Evolutionary conservation across 1,140 invertebrate species (phyloP).

Genomic region (Caenorhabditis briggsae): DNA sequence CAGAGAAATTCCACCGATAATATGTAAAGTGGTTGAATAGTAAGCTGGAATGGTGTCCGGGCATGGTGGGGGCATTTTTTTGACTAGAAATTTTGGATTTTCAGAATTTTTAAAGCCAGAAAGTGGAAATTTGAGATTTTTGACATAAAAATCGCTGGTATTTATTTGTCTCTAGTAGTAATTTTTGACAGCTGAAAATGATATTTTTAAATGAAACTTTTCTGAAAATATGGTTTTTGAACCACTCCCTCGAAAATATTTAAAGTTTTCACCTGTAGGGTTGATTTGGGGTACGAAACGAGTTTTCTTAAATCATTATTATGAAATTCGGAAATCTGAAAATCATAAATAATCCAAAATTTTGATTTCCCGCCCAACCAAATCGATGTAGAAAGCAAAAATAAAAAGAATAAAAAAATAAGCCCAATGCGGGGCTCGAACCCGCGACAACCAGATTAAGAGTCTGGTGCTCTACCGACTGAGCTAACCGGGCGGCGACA

Average conservation of each 20-base stretch:
- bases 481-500: constrained; percentile 75
- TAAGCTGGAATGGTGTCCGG: neutral
- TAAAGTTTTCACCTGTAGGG: no score
- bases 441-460: constrained; percentile 78
- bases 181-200: neutral
- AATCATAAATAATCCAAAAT: no score
- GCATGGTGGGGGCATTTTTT: neutral
- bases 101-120: neutral
- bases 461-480: constrained; percentile 78
- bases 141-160: neutral
- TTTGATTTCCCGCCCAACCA: no score
- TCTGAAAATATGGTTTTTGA: neutral
- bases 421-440: constrained; percentile 66
- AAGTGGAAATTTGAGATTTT: neutral
- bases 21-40: neutral
- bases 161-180: no score
- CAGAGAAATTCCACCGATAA: neutral
- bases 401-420: neutral
- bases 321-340: no score
- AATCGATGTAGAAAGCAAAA: no score
- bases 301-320: no score
- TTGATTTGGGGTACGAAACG: no score
- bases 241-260: no score
- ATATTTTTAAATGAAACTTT: neutral
- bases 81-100: neutral